Base-by-base conservation (phyloP, 2,888 invertebrate genomes). In the Villa cingulata region DNA sequence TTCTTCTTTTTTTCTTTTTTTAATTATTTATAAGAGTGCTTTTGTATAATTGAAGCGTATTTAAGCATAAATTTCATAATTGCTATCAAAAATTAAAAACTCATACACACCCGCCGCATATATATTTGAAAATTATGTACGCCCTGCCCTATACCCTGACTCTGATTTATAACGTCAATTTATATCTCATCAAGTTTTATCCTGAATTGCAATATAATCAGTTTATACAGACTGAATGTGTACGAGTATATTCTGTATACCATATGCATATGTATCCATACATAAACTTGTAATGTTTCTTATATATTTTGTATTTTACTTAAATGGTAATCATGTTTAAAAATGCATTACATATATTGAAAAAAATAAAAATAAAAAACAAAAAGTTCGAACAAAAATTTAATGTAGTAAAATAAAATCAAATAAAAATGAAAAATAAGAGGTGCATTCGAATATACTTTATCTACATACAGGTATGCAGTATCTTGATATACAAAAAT, bases 111-210 rank as follows among this genome's bases (percentile, higher is more conserved):
- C 48, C 51, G 48, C 48, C 49, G 47, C 46, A 47, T 45, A n/a
- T n/a, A n/a, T n/a, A n/a, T n/a, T n/a, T 40, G 39, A 49, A 51
- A 51, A 49, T 51, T 51, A 51, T 51, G 48, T 41, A 46, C 51
- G 48, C 47, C 44, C 46, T 43, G 46, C 32, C 34, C 38, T 41
- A 46, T 48, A 47, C 47, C 44, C 46, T 43, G 46, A 32, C 34
- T 39, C 46, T 47, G 51, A 51, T 51, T 51, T 51, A 51, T 48
- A 45, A 39, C 42, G 48, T 51, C 48, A 51, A 51, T 51, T 51
- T 51, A 51, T 49, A 51, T 51, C 51, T 48, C 51, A 51, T 51
- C 51, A 51, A 49, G 46, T 51, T 51, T 49, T 49, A 42, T 51
- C 46, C 29, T 32, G 29, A 32, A 12, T 12, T 32, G 4, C 23